Base-by-base conservation (phyloP, 2,888 invertebrate species). In the Geotrupes spiniger region DNA sequence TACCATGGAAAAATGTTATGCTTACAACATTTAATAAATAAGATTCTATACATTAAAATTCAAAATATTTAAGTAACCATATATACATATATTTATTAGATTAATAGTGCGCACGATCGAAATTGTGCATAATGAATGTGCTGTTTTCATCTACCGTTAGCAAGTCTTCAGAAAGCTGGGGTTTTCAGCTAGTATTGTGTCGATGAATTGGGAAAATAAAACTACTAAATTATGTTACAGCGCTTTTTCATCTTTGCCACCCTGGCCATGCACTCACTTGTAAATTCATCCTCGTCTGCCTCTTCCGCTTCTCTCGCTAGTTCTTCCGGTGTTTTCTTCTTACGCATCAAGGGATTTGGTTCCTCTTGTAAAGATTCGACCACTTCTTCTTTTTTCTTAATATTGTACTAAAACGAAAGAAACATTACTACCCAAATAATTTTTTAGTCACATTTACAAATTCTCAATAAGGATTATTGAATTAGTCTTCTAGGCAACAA, bases 301-400 rank as follows among this genome's bases (percentile, higher is more conserved):
- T 89, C 89, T 76, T 95, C 95, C 37, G 95, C 96, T 74, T 98
- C 98, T 36, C 93, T 89, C 50, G 97, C 97, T 66, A 98, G 76
- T 73, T 97, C 97, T 74, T 96, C 97, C 1, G 97, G 97, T 52
- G 97, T 97, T 77, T 98, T 98, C 81, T 97, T 96, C 83, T 94
- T 95, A 74, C 97, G 88, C 88, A 96, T 97, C 68, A 97, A 80
- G 45, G 93, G 92, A 75, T 93, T 93, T 66, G 90, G 91, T 60
- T 91, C 91, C 76, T 92, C 92, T 65, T 84, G 84, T 56, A 86
- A 87, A 71, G 85, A 84, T 68, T 85, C 84, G 68, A 89, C 89
- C 66, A 90, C 87, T 63, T 91, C 83, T 74, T 95, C 95, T 72
- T 96, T 95, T 74, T 92, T 93, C 82, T 98, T 98, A 78, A 99